Evolutionary conservation across 2,113 vertebrate genomes (phyloP).

Genomic region (Neogobius melanostomus): DNA sequence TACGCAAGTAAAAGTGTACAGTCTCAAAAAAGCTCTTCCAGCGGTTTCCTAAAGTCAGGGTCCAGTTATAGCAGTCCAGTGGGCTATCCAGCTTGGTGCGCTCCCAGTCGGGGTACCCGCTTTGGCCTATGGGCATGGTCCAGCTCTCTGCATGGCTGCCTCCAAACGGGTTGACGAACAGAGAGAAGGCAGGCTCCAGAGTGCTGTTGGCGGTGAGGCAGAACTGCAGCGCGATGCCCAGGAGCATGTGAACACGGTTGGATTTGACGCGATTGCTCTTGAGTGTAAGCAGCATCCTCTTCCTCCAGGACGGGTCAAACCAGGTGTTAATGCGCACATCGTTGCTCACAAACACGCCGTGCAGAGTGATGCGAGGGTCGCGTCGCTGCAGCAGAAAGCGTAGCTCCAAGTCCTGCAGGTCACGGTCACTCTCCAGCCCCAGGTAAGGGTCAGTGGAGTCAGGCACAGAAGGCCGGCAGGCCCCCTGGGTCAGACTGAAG

Average conservation of each 20-base stretch:
- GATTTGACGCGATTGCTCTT: conserved; percentile 98
- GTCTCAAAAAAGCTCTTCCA: conserved; percentile 99
- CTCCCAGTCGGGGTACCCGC: conserved; percentile 93
- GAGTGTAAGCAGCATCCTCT: conserved; percentile 93
- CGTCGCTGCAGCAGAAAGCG: conserved; percentile 88
- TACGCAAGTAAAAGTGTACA: conserved; percentile 94
- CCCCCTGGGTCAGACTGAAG: conserved; percentile 85
- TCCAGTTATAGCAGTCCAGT: conserved; percentile 97
- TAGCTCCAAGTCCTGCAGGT: conserved; percentile 90
- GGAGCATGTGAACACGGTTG: conserved; percentile 88
- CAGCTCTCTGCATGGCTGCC: conserved; percentile 98
- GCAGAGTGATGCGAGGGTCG: conserved; percentile 87
- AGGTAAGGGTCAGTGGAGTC: conserved; percentile 93
- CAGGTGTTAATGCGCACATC: conserved; percentile 93
- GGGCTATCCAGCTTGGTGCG: conserved; percentile 88
- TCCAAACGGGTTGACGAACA: conserved; percentile 97
- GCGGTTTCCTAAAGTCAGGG: conserved; percentile 90
- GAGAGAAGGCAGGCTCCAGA: conserved; percentile 89
- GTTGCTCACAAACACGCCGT: conserved; percentile 94
- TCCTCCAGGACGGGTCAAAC: conserved; percentile 97
- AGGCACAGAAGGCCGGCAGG: conserved; percentile 87
- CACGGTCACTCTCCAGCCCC: conserved; percentile 88
- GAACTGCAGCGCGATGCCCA: conserved; percentile 91
- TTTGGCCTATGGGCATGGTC: conserved; percentile 92
- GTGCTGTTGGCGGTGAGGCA: conserved; percentile 96